Conservation (phyloP, 2,888 invertebrate species). For the Busseola fusca region DNA sequence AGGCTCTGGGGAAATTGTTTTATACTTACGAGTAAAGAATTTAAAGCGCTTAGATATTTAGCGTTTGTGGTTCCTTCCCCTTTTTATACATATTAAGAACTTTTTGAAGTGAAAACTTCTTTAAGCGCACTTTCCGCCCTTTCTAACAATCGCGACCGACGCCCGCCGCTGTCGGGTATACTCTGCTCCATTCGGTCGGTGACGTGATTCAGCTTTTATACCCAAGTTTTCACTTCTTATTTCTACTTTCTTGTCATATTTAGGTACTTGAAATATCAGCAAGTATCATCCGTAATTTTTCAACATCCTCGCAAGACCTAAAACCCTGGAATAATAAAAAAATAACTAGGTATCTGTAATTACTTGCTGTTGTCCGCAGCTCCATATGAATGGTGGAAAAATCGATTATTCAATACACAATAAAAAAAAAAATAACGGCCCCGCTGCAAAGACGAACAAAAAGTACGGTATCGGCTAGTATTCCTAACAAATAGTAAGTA, state of each 20-base stretch:
- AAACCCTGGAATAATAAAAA: slow-evolving; percentile 17
- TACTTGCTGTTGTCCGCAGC: no score
- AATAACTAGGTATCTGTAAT: slow-evolving; percentile 16
- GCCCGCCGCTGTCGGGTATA: no score
- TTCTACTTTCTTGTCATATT: neutral
- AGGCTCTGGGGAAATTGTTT: slow-evolving; percentile 37
- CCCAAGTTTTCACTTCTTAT: no score
- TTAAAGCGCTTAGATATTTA: slow-evolving; percentile 25
- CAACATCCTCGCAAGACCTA: neutral
- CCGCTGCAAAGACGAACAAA: slow-evolving; percentile 33
- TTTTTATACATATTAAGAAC: neutral
- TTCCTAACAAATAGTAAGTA: slow-evolving; percentile 67
- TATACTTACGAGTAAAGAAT: slow-evolving; percentile 35
- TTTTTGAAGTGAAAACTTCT: neutral
- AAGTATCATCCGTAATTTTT: neutral
- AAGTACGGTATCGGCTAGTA: slow-evolving; percentile 43
- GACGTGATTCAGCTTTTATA: neutral
- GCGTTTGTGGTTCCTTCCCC: slow-evolving; percentile 6
- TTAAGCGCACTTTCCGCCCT: neutral
- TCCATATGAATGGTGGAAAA: no score
- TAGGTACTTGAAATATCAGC: neutral
- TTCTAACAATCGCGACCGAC: no score
- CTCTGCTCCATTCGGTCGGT: no score
- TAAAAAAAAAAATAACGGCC: slow-evolving; percentile 30
- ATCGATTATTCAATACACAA: no score